Conservation (phyloP, 2,888 invertebrate species). For the Hyposoter dolosus region DNA sequence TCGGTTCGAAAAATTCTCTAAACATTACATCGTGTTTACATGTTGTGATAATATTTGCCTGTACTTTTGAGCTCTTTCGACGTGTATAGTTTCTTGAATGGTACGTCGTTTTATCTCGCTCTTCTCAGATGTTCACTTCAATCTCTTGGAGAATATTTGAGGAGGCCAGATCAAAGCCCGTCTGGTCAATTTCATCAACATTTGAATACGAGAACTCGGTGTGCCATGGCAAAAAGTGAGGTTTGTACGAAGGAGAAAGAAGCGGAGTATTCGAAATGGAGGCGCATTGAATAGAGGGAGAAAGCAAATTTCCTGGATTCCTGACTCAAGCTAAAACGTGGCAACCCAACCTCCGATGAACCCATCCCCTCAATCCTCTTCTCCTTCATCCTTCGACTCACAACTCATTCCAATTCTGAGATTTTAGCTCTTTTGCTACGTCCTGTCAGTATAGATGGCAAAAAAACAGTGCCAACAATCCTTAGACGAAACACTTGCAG, state of each 20-base stretch:
- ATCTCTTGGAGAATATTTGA: slow-evolving; percentile 84
- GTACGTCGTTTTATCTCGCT: slow-evolving; percentile 50
- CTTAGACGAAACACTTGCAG: slow-evolving; percentile 47
- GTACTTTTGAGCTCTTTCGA: not conserved
- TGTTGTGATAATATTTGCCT: not conserved
- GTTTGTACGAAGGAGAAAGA: slow-evolving; percentile 56
- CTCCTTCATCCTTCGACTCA: slow-evolving; percentile 57
- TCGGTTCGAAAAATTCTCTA: not conserved
- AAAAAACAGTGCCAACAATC: slow-evolving; percentile 62
- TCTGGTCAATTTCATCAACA: slow-evolving; percentile 85
- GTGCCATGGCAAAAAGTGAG: slow-evolving; percentile 53
- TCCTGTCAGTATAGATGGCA: slow-evolving; percentile 43
- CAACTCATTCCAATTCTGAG: slow-evolving; percentile 60
- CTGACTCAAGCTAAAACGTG: slow-evolving; percentile 47
- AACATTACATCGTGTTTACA: not conserved
- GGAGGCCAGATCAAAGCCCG: slow-evolving; percentile 84
- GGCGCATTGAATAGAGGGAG: slow-evolving; percentile 55
- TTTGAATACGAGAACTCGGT: slow-evolving; percentile 81
- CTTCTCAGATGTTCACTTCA: slow-evolving; percentile 84
- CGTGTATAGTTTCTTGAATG: slow-evolving; percentile 17
- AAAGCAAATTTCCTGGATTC: slow-evolving; percentile 64
- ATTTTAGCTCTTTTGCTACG: slow-evolving; percentile 65
- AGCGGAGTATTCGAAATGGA: slow-evolving; percentile 49
- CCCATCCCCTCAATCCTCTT: slow-evolving; percentile 8
- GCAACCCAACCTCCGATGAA: slow-evolving; percentile 37